Evolutionary conservation across 2,888 invertebrate genomes (phyloP).

Genomic region (Lochmaea capreae): DNA sequence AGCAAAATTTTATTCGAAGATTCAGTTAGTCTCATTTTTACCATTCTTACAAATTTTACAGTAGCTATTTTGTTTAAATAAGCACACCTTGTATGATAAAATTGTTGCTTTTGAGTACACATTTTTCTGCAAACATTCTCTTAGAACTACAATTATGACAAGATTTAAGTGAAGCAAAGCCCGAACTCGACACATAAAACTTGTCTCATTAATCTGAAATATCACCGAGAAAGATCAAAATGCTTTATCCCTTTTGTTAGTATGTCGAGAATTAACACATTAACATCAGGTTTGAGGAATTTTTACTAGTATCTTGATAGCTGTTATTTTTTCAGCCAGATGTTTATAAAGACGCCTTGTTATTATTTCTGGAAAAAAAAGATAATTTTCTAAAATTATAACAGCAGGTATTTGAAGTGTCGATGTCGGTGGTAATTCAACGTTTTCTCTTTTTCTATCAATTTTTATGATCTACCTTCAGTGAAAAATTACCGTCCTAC

Average conservation of each 20-base stretch:
- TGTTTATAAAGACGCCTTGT: conserved; percentile 34
- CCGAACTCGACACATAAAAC: conserved; percentile 9
- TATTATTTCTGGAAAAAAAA: conserved; percentile 44
- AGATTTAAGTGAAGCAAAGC: not conserved
- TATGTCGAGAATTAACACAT: conserved; percentile 34
- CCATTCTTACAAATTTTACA: too few relatives aligned
- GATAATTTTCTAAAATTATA: conserved; percentile 52
- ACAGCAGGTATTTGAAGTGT: conserved; percentile 46
- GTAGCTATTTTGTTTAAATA: too few relatives aligned
- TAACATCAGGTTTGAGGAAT: conserved; percentile 36
- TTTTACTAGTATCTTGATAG: conserved; percentile 35
- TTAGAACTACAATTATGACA: not conserved
- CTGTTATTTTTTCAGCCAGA: conserved; percentile 36
- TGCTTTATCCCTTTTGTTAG: conserved; percentile 22
- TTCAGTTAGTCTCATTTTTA: too few relatives aligned
- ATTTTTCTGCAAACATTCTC: not conserved
- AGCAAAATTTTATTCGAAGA: too few relatives aligned
- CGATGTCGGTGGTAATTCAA: conserved; percentile 42
- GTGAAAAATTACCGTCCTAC: too few relatives aligned
- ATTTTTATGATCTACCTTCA: not conserved
- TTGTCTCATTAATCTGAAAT: conserved; percentile 29
- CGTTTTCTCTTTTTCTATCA: conserved; percentile 17
- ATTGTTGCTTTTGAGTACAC: not conserved
- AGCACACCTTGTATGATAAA: too few relatives aligned
- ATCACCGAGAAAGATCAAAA: conserved; percentile 20